Conservation (phyloP, 2,113 vertebrate species). For the Ardeotis arabs region DNA sequence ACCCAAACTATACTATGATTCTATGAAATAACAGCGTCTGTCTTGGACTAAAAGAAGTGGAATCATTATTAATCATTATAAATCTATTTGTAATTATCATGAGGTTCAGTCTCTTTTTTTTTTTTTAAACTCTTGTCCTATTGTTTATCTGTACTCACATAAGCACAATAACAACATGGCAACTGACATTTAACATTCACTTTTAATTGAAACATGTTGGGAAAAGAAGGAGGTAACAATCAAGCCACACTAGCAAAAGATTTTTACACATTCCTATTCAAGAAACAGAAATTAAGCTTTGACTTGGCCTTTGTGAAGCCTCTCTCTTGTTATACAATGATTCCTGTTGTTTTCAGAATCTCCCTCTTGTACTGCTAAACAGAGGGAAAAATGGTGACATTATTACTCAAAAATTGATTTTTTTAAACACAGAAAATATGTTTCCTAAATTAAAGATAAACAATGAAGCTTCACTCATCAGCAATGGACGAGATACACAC, state of each 20-base stretch:
- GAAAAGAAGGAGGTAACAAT: background rate
- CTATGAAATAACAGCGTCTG: background rate
- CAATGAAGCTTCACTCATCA: background rate
- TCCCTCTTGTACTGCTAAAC: background rate
- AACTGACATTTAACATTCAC: background rate
- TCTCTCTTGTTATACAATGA: background rate
- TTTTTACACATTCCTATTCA: background rate
- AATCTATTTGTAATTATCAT: background rate
- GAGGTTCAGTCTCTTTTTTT: background rate
- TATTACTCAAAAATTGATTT: background rate
- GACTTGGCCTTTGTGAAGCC: background rate
- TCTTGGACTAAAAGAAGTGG: background rate
- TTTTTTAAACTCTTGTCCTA: background rate
- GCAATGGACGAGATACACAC: background rate
- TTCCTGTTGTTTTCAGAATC: background rate
- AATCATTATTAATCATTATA: background rate
- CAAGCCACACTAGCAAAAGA: background rate
- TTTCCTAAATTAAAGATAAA: background rate
- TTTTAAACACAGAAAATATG: background rate
- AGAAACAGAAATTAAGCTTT: background rate
- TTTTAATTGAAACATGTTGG: background rate
- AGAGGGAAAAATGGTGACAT: background rate
- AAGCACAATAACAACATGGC: background rate
- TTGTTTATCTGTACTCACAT: background rate
- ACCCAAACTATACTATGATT: too few relatives aligned